Percentiles rank a stretch among this genome's conserved stretches.
Evolutionary conservation across 2,888 invertebrate genomes (phyloP).

Genomic region (Agrilus cyanescens): DNA sequence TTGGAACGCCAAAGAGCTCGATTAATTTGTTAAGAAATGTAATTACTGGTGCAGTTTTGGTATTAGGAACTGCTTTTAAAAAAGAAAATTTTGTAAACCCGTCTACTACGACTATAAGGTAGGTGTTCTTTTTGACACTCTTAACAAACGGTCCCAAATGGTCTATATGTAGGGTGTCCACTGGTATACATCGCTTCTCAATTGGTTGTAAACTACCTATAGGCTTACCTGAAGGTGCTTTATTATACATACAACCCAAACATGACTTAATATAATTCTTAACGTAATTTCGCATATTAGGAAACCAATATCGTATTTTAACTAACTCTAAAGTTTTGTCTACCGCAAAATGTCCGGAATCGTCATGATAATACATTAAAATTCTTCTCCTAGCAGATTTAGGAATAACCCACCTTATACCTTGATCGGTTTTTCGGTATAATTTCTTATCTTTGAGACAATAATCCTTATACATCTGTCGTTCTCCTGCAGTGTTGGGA

Average conservation of each 20-base stretch:
- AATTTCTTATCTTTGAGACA: conserved; percentile 1
- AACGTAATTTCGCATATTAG: background rate
- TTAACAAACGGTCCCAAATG: conserved; percentile 29
- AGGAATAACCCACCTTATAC: conserved; percentile 3
- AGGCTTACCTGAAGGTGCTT: conserved; percentile 18
- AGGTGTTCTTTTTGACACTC: conserved; percentile 21
- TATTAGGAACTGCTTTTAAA: conserved; percentile 21
- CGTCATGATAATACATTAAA: background rate
- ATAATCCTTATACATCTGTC: conserved; percentile 4
- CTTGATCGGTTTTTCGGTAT: background rate
- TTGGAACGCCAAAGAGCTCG: conserved; percentile 18
- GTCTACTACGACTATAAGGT: conserved; percentile 26
- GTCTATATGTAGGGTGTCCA: conserved; percentile 31
- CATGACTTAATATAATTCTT: conserved; percentile 15
- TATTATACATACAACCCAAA: conserved; percentile 28
- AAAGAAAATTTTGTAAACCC: conserved; percentile 28
- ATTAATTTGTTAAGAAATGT: conserved; percentile 10
- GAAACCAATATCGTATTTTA: too few relatives aligned
- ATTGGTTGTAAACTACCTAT: conserved; percentile 29
- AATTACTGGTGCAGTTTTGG: conserved; percentile 11
- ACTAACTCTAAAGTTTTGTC: too few relatives aligned
- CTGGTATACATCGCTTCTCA: conserved; percentile 25
- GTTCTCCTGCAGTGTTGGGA: conserved; percentile 6
- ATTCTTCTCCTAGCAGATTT: conserved; percentile 5
- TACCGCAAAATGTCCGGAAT: background rate